phyloP scores from a whole-genome alignment of 2,888 invertebrate genomes.

The Xanthia icteritia region DNA sequence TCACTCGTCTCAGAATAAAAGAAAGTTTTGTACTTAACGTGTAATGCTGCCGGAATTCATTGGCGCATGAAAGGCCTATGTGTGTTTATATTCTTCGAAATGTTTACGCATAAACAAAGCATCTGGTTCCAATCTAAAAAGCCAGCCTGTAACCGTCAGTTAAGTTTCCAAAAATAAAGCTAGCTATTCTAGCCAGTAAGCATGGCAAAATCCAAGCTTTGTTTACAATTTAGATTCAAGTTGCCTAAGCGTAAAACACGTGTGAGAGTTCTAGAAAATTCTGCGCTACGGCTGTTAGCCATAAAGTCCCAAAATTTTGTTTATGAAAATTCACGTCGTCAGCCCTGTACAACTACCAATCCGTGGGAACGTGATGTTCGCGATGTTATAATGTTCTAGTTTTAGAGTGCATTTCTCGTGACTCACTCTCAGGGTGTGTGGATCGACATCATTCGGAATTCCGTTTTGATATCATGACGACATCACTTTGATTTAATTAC shows the following conservation, averaged over 20 bases:
- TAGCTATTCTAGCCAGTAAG: slow-evolving; percentile 17
- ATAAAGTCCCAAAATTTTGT: slow-evolving; percentile 41
- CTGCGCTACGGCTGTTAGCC: slow-evolving; percentile 17
- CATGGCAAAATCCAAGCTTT: slow-evolving; percentile 19
- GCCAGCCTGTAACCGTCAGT: slow-evolving; percentile 14
- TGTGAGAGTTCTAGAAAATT: slow-evolving; percentile 52
- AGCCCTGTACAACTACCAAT: slow-evolving; percentile 56
- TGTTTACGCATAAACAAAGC: slow-evolving; percentile 32
- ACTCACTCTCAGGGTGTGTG: slow-evolving; percentile 65
- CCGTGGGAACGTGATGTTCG: slow-evolving; percentile 70
- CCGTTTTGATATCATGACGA: slow-evolving; percentile 65
- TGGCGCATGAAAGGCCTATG: slow-evolving; percentile 40
- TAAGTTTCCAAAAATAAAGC: slow-evolving; percentile 41
- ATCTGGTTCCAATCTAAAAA: slow-evolving; percentile 45
- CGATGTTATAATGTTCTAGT: slow-evolving; percentile 71
- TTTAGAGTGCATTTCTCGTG: slow-evolving; percentile 73
- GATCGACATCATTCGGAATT: slow-evolving; percentile 62
- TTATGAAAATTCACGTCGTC: slow-evolving; percentile 58
- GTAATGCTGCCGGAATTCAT: slow-evolving; percentile 45
- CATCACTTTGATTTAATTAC: slow-evolving; percentile 61
- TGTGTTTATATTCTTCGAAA: slow-evolving; percentile 41
- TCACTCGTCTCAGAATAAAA: slow-evolving; percentile 37
- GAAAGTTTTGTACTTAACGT: slow-evolving; percentile 51
- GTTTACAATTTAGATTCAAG: slow-evolving; percentile 40
- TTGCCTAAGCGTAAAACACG: slow-evolving; percentile 28